phyloP scores from a whole-genome alignment of 2,888 invertebrate genomes.

The Drosophila longiperda region DNA sequence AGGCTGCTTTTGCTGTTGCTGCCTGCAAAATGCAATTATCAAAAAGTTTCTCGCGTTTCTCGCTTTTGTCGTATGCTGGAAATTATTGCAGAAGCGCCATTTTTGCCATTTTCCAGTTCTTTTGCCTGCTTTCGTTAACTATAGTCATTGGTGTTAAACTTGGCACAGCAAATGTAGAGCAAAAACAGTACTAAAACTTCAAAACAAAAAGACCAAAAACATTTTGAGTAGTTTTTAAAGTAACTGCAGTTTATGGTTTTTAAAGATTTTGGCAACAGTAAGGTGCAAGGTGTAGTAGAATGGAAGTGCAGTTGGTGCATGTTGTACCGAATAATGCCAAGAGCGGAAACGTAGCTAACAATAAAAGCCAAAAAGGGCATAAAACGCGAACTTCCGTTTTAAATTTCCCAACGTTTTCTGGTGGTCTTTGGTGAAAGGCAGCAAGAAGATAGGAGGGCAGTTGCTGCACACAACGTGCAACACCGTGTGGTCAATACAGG shows the following conservation, averaged over 20 bases:
- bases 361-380: conserved; percentile 73
- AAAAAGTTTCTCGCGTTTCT: conserved; percentile 41
- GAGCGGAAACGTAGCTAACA: conserved; percentile 71
- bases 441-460: background rate
- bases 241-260: conserved; percentile 23
- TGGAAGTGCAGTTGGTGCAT: background rate
- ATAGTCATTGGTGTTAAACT: conserved; percentile 52
- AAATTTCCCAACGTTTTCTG: conserved; percentile 59
- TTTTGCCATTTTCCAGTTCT: conserved; percentile 53
- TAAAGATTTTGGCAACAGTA: conserved; percentile 47
- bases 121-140: conserved; percentile 9
- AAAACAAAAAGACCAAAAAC: background rate
- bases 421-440: background rate
- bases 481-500: conserved; percentile 64
- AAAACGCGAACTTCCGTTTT: conserved; percentile 78
- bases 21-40: conserved; percentile 73
- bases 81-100: conserved; percentile 61
- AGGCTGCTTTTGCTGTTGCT: conserved; percentile 15
- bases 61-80: conserved; percentile 51
- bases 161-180: conserved; percentile 67
- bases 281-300: conserved; percentile 28
- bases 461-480: conserved; percentile 27
- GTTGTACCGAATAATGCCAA: conserved; percentile 44
- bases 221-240: conserved; percentile 53
- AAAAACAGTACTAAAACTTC: conserved; percentile 27